Conservation (phyloP, 2,888 invertebrate species). For the Drosophila macrospina region DNA sequence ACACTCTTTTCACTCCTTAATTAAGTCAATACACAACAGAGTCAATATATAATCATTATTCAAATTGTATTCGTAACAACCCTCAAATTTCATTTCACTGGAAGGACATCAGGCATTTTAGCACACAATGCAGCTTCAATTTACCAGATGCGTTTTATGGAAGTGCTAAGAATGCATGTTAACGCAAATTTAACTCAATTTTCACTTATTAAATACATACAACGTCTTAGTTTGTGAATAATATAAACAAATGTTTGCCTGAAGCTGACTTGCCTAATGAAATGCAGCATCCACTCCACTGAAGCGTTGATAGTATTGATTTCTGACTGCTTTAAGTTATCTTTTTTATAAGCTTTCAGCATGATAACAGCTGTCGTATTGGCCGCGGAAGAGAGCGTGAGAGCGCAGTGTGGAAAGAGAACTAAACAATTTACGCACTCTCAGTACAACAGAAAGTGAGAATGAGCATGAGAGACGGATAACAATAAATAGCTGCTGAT, state of each 20-base stretch:
- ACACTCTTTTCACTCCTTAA: background rate
- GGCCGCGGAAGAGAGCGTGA: background rate
- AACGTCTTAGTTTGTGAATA: conserved; percentile 57
- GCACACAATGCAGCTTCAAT: no score
- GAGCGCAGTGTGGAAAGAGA: conserved; percentile 14
- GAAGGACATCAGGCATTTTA: no score
- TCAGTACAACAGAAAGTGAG: conserved; percentile 16
- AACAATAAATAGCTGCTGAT: conserved; percentile 55
- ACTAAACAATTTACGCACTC: conserved; percentile 9
- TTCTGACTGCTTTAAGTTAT: conserved; percentile 9
- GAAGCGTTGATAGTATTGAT: conserved; percentile 18
- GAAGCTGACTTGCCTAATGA: conserved; percentile 51
- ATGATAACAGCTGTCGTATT: background rate
- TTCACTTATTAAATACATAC: conserved; percentile 66
- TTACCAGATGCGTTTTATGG: no score
- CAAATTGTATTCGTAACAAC: background rate
- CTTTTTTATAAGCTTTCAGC: background rate
- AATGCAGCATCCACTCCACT: conserved; percentile 33
- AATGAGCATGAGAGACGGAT: conserved; percentile 16
- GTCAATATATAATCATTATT: background rate
- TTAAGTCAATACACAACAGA: background rate
- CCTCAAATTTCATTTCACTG: no score
- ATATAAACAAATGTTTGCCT: conserved; percentile 48
- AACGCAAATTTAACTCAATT: conserved; percentile 49
- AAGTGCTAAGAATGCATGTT: background rate